These are phyloP conservation scores for Solenodon paradoxus DNA, from an alignment of 2,113 vertebrate species.

Conservation along the genomic window DNA sequence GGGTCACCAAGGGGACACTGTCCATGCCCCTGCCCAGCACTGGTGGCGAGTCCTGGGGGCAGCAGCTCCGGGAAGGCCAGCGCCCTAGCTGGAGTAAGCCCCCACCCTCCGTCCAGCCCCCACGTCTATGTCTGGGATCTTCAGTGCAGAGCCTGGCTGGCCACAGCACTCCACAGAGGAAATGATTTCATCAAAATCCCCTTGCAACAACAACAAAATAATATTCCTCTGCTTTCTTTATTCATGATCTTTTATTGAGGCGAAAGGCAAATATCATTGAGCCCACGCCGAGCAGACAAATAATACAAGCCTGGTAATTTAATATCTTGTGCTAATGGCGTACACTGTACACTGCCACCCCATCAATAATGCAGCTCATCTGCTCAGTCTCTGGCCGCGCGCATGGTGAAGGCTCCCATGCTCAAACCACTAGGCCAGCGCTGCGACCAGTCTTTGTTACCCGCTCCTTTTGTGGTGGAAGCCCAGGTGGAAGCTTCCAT, in stretches of 20 bases:
- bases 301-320: slow-evolving; percentile 14
- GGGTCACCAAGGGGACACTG: no score
- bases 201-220: slow-evolving; percentile 54
- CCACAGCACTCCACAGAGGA: slow-evolving; percentile 28
- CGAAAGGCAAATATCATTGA: not conserved
- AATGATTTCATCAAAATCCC: slow-evolving; percentile 65
- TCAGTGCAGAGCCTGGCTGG: not conserved
- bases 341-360: slow-evolving; percentile 46
- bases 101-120: not conserved
- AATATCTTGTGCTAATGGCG: slow-evolving; percentile 44
- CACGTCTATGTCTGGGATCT: not conserved
- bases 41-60: not conserved
- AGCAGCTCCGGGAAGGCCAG: not conserved
- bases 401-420: no score
- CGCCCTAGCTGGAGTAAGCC: not conserved
- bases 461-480: no score
- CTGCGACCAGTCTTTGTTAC: no score
- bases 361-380: slow-evolving; percentile 47
- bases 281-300: slow-evolving; percentile 3
- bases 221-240: slow-evolving; percentile 51
- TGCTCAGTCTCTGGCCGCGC: no score
- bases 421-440: no score
- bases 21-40: not conserved
- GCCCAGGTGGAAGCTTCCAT: no score
- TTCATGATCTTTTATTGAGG: slow-evolving; percentile 59